phyloP scores from a whole-genome alignment of 2,113 vertebrate species.

The Aramus guarauna region DNA sequence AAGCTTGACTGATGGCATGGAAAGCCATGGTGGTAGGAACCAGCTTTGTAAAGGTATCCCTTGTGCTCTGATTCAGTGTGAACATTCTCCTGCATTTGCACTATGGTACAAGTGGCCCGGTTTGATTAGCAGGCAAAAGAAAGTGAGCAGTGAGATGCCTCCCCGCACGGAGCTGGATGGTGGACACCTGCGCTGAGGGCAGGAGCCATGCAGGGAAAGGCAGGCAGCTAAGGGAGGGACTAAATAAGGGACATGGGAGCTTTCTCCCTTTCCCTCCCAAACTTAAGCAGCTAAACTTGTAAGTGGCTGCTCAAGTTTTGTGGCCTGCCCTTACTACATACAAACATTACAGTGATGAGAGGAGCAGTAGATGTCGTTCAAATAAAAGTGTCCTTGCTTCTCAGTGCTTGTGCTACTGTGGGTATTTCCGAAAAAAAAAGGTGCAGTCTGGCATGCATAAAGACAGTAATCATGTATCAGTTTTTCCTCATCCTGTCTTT shows the following conservation, averaged over 20 bases:
- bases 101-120: not conserved
- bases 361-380: not conserved
- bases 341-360: not conserved
- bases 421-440: not conserved
- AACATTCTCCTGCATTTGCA: not conserved
- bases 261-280: not conserved
- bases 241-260: not conserved
- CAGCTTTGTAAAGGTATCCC: not conserved
- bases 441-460: not conserved
- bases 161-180: not conserved
- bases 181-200: not conserved
- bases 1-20: not conserved
- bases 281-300: not conserved
- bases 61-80: not conserved
- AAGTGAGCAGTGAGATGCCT: not conserved
- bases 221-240: not conserved
- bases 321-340: not conserved
- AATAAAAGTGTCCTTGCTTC: not conserved
- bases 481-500: not conserved
- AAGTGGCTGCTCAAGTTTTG: not conserved
- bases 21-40: not conserved
- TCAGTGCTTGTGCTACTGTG: not conserved
- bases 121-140: not conserved
- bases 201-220: not conserved
- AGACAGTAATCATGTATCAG: not conserved